Evolutionary conservation across 2,888 invertebrate genomes (phyloP).

Genomic region (Perdita meconis): DNA sequence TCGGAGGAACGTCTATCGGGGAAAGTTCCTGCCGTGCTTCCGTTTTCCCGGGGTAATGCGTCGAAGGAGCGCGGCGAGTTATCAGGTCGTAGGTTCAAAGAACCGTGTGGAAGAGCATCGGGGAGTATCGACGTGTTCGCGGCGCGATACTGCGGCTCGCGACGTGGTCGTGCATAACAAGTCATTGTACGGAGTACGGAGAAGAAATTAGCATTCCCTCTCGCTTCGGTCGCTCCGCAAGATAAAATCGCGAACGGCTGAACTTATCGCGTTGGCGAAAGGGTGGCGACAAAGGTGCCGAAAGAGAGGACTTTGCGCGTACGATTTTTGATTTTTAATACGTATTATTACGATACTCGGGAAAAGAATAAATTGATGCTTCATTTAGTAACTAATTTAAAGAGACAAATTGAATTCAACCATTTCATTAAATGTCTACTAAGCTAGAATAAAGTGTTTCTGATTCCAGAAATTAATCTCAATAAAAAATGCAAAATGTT

Average conservation of each 20-base stretch:
- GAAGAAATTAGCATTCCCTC: conserved; percentile 43
- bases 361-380: too few relatives aligned
- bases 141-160: conserved; percentile 43
- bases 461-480: too few relatives aligned
- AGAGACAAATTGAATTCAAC: too few relatives aligned
- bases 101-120: conserved; percentile 66
- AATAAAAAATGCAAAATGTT: too few relatives aligned
- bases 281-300: too few relatives aligned
- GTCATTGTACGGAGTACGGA: conserved; percentile 44
- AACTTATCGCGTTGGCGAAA: too few relatives aligned
- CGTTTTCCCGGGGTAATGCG: conserved; percentile 40
- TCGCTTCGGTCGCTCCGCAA: neutral
- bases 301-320: neutral
- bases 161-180: conserved; percentile 52
- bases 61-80: conserved; percentile 56
- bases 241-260: conserved; percentile 34
- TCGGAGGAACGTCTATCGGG: conserved; percentile 28
- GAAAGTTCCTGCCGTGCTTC: conserved; percentile 47
- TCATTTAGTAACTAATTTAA: too few relatives aligned
- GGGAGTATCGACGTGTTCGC: conserved; percentile 39
- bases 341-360: too few relatives aligned
- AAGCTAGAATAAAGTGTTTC: too few relatives aligned
- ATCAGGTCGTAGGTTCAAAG: conserved; percentile 78
- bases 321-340: too few relatives aligned
- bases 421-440: too few relatives aligned